Evolutionary conservation across 2,113 vertebrate genomes (phyloP), one percentile per base, ranked within the genome.

Genomic region (Tachysurus vachellii): DNA sequence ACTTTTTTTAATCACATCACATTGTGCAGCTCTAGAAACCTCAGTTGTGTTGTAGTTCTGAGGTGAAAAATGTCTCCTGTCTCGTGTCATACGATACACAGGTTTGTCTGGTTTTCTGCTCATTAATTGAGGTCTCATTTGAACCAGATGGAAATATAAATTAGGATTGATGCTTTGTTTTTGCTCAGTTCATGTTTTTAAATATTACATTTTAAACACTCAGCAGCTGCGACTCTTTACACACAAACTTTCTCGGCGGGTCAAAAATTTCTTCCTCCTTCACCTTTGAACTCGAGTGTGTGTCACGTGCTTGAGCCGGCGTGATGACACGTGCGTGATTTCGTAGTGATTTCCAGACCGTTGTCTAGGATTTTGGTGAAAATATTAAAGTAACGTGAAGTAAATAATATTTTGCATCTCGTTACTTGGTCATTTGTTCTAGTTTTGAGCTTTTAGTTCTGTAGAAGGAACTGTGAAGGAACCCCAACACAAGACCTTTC

Each of bases 291-390:
- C 68, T 73, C 28, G 23, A 57, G 83, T 82, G 89, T 91, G 88
- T 83, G 88, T 91, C 94, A 93, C 92, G 90, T 91, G 86, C 50
- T 77, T 57, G 70, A 16, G 2, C 68, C 36, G 62, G 44, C 42
- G 88, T 47, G 93, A 91, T 0, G 86, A 95, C 92, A 91, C 92
- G 90, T 83, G 77, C 89, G 91, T 93, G 92, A 92, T 93, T 91
- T 94, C 93, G 89, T 91, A 88, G 92, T 47, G 89, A 94, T 90
- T 73, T 53, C 89, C 90, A 91, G 93, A 90, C 90, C 82, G 88
- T 57, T 79, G 64, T 80, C 82, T 85, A 50, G 82, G 19, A 36
- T 83, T 83, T 31, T n/a, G 7, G 54, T 5, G 6, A 59, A 56
- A 47, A 36, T 28, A 12, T 50, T 82, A 0, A 70, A 54, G 36